These are phyloP conservation scores for Gephyroberyx darwinii DNA, from an alignment of 2,797 vertebrate genomes.

Conservation along the genomic window DNA sequence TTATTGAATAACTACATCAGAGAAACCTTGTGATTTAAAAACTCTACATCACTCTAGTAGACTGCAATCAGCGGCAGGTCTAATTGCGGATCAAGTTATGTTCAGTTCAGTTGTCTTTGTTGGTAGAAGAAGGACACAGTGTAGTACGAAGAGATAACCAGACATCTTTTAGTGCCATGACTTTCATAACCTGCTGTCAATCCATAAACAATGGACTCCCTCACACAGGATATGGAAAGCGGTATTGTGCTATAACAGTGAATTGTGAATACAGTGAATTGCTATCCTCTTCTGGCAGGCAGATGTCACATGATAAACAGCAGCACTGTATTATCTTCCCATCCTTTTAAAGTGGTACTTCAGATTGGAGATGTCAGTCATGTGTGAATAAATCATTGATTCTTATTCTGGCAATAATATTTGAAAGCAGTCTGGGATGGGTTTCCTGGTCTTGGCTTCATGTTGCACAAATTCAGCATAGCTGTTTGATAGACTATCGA, in stretches of 20 bases:
- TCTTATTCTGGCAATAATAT: constrained; percentile 4
- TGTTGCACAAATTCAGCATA: neutral
- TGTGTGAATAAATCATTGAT: too few species aligned
- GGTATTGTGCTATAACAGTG: constrained; percentile 5
- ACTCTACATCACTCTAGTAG: neutral
- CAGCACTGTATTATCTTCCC: constrained; percentile 26
- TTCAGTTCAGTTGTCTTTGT: neutral
- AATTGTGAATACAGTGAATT: constrained; percentile 46
- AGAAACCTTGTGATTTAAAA: neutral
- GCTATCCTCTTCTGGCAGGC: constrained; percentile 47
- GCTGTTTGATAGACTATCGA: neutral
- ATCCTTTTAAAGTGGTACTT: constrained; percentile 40
- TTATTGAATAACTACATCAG: too few species aligned
- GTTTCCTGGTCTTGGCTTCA: too few species aligned
- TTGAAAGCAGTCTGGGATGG: too few species aligned
- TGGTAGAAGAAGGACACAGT: constrained; percentile 3
- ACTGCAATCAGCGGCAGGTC: neutral
- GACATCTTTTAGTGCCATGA: constrained; percentile 5
- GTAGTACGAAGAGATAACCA: constrained; percentile 6
- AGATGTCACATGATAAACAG: constrained; percentile 64
- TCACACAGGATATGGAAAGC: constrained; percentile 53
- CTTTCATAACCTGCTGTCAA: constrained; percentile 39
- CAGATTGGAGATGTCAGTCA: constrained; percentile 40
- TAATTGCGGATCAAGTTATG: neutral
- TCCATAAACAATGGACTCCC: constrained; percentile 47